phyloP scores from a whole-genome alignment of 2,113 vertebrate species.

The Thamnaconus septentrionalis region DNA sequence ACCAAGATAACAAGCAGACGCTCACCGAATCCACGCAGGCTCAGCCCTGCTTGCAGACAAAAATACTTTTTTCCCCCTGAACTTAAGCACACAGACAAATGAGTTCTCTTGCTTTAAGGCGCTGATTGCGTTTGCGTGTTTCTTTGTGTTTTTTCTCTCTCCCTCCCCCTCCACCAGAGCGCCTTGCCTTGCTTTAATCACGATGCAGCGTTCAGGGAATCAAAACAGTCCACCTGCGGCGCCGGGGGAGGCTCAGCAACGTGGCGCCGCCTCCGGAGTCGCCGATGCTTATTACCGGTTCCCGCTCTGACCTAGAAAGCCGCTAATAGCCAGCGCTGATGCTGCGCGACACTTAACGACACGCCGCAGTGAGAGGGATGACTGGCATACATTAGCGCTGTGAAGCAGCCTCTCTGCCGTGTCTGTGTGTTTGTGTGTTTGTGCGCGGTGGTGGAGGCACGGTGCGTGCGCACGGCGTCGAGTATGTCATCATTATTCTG shows the following conservation, averaged over 20 bases:
- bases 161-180: no score
- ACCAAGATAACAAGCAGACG: background rate
- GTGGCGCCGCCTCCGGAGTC: slow-evolving; percentile 7
- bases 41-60: slow-evolving; percentile 22
- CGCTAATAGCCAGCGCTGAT: slow-evolving; percentile 23
- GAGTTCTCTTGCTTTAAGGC: background rate
- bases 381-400: slow-evolving; percentile 29
- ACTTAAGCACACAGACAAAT: slow-evolving; percentile 24
- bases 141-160: no score
- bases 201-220: slow-evolving; percentile 22
- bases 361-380: slow-evolving; percentile 21
- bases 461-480: background rate
- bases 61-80: slow-evolving; percentile 11
- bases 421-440: background rate
- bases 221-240: slow-evolving; percentile 37
- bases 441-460: no score
- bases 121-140: slow-evolving; percentile 36
- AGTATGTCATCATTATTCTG: slow-evolving; percentile 12
- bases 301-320: slow-evolving; percentile 57
- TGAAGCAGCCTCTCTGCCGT: slow-evolving; percentile 19
- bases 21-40: background rate
- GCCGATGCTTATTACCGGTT: slow-evolving; percentile 37
- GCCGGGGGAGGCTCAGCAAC: background rate
- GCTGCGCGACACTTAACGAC: slow-evolving; percentile 40
- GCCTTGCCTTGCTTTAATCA: slow-evolving; percentile 2